Conservation (phyloP, 2,113 vertebrate genomes). For the Garra rufa region DNA sequence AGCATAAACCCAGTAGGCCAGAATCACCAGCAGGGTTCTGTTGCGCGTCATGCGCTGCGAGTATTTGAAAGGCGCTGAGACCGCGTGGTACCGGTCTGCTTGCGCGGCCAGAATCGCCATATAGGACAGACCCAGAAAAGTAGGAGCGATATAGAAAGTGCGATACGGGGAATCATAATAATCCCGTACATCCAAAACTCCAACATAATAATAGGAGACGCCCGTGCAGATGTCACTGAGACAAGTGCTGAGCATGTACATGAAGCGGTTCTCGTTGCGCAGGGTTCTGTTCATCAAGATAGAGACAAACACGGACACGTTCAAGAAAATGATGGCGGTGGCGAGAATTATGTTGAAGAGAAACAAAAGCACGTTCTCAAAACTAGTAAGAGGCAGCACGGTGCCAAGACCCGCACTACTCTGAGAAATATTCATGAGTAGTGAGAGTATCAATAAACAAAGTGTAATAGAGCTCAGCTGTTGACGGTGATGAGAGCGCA, state of each 20-base stretch:
- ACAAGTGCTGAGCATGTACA: slow-evolving; percentile 83
- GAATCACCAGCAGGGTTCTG: slow-evolving; percentile 71
- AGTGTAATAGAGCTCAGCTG: not conserved
- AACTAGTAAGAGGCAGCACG: slow-evolving; percentile 69
- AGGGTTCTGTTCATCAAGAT: slow-evolving; percentile 69
- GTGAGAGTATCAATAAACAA: not conserved
- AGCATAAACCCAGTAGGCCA: slow-evolving; percentile 74
- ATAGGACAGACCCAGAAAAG: slow-evolving; percentile 78
- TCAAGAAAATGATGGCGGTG: slow-evolving; percentile 71
- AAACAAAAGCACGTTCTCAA: slow-evolving; percentile 74
- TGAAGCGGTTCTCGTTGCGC: slow-evolving; percentile 76
- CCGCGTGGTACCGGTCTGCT: slow-evolving; percentile 77
- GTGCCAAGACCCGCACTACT: slow-evolving; percentile 55
- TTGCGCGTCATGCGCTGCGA: slow-evolving; percentile 70
- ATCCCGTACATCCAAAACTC: slow-evolving; percentile 68
- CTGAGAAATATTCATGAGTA: slow-evolving; percentile 63
- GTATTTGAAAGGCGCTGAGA: slow-evolving; percentile 73
- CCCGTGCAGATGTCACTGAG: slow-evolving; percentile 78
- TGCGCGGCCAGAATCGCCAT: slow-evolving; percentile 79
- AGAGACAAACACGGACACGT: slow-evolving; percentile 70
- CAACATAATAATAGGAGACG: slow-evolving; percentile 76
- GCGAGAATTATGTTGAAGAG: slow-evolving; percentile 71
- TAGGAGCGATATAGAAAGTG: slow-evolving; percentile 72
- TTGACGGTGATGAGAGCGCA: not conserved
- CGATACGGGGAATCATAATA: slow-evolving; percentile 65